phyloP scores from a whole-genome alignment of 1,140 invertebrate species.

The Bombus waltoni region DNA sequence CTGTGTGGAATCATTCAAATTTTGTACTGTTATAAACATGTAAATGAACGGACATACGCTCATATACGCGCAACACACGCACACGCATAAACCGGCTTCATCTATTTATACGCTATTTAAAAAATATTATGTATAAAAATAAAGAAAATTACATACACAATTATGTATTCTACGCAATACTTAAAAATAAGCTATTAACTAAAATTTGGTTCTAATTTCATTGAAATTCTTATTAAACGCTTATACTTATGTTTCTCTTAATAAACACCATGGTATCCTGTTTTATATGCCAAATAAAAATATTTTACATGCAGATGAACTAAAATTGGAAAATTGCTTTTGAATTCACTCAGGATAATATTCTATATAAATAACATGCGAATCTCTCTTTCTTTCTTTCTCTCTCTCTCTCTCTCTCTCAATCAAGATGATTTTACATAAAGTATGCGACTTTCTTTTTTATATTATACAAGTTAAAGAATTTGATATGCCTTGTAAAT shows the following conservation, averaged over 20 bases:
- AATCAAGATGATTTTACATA: not conserved
- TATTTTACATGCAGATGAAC: not conserved
- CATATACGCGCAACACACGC: not conserved
- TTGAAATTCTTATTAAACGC: not conserved
- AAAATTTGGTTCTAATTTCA: not conserved
- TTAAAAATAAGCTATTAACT: not conserved
- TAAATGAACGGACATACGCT: too few species aligned
- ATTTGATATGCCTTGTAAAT: not conserved
- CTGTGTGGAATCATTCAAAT: not conserved
- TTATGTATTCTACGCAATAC: not conserved
- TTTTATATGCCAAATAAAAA: conserved; percentile 2
- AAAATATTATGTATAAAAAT: not conserved
- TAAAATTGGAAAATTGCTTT: conserved; percentile 11
- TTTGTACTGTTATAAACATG: not conserved
- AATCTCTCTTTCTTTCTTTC: not conserved
- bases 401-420: too few species aligned
- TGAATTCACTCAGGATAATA: conserved; percentile 45
- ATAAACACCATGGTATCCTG: not conserved
- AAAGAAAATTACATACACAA: not conserved
- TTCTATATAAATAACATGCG: not conserved
- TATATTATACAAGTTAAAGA: not conserved
- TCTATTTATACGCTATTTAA: not conserved
- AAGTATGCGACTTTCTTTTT: not conserved
- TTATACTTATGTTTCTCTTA: not conserved
- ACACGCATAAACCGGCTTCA: too few species aligned